phyloP scores from a whole-genome alignment of 2,888 invertebrate species.

The Heliconius hortense region DNA sequence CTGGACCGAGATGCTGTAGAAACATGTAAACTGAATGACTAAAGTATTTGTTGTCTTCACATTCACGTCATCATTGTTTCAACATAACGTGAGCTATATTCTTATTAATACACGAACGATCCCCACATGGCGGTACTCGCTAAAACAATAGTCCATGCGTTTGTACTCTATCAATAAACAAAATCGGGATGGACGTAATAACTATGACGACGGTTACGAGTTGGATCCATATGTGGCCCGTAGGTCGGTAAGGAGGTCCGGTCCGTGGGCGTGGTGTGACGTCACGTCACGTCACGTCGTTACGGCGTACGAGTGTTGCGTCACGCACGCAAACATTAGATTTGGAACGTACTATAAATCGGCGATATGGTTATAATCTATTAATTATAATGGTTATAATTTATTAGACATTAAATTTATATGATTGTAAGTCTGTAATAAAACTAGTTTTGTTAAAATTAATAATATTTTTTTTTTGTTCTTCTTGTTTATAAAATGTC shows the following conservation, averaged over 20 bases:
- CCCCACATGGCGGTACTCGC: neutral
- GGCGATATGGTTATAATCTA: neutral
- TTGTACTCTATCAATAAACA: neutral
- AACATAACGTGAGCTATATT: neutral
- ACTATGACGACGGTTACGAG: neutral
- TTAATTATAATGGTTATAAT: no score
- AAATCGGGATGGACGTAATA: neutral
- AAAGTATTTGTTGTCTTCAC: neutral
- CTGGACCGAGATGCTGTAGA: neutral
- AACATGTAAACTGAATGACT: neutral
- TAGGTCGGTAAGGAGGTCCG: neutral
- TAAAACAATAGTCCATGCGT: neutral
- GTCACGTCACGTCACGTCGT: conserved; percentile 21
- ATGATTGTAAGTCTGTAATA: neutral
- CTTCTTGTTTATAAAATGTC: no score
- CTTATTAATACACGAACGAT: neutral
- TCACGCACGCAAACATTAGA: conserved; percentile 23
- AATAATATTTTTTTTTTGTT: no score
- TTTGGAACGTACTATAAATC: neutral
- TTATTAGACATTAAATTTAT: no score
- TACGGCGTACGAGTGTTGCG: conserved; percentile 18
- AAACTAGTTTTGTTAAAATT: neutral
- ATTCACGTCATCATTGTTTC: neutral
- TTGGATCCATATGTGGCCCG: neutral
- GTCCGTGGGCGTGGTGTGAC: conserved; percentile 16